Base-by-base conservation (phyloP, 2,888 invertebrate species). In the Lacanobia wlatinum region DNA sequence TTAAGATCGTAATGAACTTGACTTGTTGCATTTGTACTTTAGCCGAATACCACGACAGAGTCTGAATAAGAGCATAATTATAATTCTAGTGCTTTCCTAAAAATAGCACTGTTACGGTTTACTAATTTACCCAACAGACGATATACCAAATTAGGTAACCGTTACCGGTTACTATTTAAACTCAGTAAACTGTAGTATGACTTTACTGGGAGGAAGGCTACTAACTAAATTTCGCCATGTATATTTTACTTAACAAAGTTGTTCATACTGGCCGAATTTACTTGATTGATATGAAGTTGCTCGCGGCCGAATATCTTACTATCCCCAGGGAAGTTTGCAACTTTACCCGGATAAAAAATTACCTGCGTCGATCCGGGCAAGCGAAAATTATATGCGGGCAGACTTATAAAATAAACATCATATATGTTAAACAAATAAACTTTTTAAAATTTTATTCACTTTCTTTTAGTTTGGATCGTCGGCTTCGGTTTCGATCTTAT, bases 371-470 rank as follows among this genome's bases (percentile, higher is more conserved):
- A 75, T 59, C 14, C 55, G 28, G 67, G 63, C 56, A 23, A 61
- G 59, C 16, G 48, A 34, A 75, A 82, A 77, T 76, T 65, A 81
- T 82, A 73, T 78, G 69, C 56, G 63, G 70, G 56, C 40, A 71
- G 52, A 60, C 67, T 78, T 73, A 85, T 78, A 73, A 81, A 84
- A 82, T 84, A 84, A 81, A 85, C 74, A 84, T 80, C 78, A 73
- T 61, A 70, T 40, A 52, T 50, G 64, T 73, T 61, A 81, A 69
- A 69, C 59, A 84, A 77, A 64, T 66, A 61, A 69, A 67, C 64
- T 62, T 81, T 64, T 58, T 52, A 68, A 56, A 38, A 62, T 70
- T 70, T 79, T 53, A 58, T 67, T 67, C 18, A 59, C 28, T 53
- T 66, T 18, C 0, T 16, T 60, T 71, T 46, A 60, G 23, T 43